A percentile compares a stretch with the other conserved stretches of the same genome.
Conservation (phyloP, 2,113 vertebrate genomes). For the Saguinus midas region DNA sequence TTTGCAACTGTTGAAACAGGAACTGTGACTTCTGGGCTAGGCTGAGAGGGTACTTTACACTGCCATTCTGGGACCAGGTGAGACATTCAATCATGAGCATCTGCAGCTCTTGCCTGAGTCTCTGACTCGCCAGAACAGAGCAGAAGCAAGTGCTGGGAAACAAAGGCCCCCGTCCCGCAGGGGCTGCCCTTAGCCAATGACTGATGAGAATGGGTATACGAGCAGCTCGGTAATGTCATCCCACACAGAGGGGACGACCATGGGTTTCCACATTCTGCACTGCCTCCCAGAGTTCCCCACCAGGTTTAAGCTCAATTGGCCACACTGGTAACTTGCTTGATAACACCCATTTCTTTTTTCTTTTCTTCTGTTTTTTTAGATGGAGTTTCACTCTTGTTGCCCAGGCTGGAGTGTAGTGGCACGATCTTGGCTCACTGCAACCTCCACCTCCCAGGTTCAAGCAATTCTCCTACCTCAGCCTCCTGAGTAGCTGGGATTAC, state of each 20-base stretch:
- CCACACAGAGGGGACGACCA: neutral
- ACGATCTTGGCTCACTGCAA: no score
- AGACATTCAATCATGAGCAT: fast-evolving
- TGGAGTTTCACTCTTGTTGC: no score
- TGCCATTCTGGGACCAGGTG: neutral
- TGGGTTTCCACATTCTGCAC: neutral
- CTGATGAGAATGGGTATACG: neutral
- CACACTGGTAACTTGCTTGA: neutral
- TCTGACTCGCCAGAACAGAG: neutral
- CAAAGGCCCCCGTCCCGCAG: fast-evolving
- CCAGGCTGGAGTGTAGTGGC: no score
- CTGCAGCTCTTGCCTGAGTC: neutral
- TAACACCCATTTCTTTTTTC: no score
- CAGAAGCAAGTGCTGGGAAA: neutral
- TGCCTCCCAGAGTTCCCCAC: neutral
- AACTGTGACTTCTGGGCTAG: neutral
- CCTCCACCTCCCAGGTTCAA: no score
- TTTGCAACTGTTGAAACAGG: neutral
- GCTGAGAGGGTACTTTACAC: neutral
- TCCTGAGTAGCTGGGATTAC: no score
- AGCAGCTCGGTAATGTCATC: neutral
- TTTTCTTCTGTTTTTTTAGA: no score
- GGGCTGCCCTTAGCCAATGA: neutral
- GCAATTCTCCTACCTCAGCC: no score
- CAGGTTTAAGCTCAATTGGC: neutral